A percentile compares a stretch with the other conserved stretches of the same genome.
phyloP scores from a whole-genome alignment of 2,113 vertebrate species.

The Phasianus colchicus region DNA sequence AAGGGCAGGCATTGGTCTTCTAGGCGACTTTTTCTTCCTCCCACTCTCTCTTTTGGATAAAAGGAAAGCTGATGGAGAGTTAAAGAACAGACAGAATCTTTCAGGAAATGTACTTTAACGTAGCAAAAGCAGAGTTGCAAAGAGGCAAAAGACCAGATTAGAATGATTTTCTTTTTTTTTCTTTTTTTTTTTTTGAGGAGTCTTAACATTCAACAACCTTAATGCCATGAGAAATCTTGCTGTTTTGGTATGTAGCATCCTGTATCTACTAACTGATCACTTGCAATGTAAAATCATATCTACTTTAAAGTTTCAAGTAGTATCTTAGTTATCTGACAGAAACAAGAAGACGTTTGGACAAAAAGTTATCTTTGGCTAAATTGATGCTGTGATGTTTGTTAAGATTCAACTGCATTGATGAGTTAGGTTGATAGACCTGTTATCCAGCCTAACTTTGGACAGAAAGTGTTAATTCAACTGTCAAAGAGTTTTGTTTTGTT shows the following conservation, averaged over 20 bases:
- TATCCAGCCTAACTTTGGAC: background rate
- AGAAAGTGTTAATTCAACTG: rapidly evolving
- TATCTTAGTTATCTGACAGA: background rate
- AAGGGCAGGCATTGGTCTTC: rapidly evolving
- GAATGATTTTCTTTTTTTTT: too few relatives aligned
- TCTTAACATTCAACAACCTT: background rate
- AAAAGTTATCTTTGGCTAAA: background rate
- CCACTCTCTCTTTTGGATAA: background rate
- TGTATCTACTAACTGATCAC: background rate
- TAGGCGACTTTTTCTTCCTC: background rate
- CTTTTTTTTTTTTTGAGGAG: background rate
- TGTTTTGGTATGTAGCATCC: background rate
- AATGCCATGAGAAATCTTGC: rapidly evolving
- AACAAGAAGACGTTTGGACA: background rate
- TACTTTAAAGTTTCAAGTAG: background rate
- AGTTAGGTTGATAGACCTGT: background rate
- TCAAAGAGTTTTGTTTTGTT: background rate
- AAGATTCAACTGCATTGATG: background rate
- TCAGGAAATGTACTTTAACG: background rate
- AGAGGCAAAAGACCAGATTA: background rate
- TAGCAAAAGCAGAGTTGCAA: background rate
- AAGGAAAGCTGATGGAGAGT: background rate
- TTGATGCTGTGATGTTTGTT: background rate
- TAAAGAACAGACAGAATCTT: background rate
- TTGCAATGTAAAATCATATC: background rate